Percentiles rank a stretch among this genome's conserved stretches.
Evolutionary conservation across 2,888 invertebrate genomes (phyloP).

Genomic region (Plagiodera versicolora): DNA sequence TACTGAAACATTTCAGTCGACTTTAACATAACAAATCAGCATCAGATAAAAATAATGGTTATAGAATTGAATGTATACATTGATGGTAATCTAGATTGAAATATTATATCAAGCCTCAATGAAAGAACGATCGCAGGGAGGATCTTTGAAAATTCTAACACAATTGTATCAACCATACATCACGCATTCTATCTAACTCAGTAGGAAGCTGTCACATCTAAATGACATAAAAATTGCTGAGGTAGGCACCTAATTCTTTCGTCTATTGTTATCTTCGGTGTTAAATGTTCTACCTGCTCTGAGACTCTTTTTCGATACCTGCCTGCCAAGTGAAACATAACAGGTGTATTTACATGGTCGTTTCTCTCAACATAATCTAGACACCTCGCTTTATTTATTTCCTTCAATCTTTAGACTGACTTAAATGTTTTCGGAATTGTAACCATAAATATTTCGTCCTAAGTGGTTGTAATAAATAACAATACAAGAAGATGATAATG

Average conservation of each 20-base stretch:
- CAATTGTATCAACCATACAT: not conserved
- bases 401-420: not conserved
- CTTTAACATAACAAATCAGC: too few relatives aligned
- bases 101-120: too few relatives aligned
- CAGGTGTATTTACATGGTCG: slow-evolving; percentile 12
- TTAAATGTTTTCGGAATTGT: not conserved
- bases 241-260: slow-evolving; percentile 5
- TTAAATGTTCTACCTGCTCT: slow-evolving; percentile 12
- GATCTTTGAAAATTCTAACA: not conserved
- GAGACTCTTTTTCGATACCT: slow-evolving; percentile 10
- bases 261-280: slow-evolving; percentile 7
- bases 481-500: not conserved
- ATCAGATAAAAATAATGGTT: too few relatives aligned
- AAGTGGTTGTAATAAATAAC: not conserved
- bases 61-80: too few relatives aligned
- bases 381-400: slow-evolving; percentile 12
- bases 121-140: too few relatives aligned
- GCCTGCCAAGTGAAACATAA: slow-evolving; percentile 14
- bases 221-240: slow-evolving; percentile 13
- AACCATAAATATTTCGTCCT: not conserved
- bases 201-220: slow-evolving; percentile 14
- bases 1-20: too few relatives aligned
- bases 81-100: too few relatives aligned
- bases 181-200: not conserved
- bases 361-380: not conserved